Percentiles rank a stretch among this genome's conserved stretches.
phyloP scores from a whole-genome alignment of 2,888 invertebrate species.

The Melipona bicolor region DNA sequence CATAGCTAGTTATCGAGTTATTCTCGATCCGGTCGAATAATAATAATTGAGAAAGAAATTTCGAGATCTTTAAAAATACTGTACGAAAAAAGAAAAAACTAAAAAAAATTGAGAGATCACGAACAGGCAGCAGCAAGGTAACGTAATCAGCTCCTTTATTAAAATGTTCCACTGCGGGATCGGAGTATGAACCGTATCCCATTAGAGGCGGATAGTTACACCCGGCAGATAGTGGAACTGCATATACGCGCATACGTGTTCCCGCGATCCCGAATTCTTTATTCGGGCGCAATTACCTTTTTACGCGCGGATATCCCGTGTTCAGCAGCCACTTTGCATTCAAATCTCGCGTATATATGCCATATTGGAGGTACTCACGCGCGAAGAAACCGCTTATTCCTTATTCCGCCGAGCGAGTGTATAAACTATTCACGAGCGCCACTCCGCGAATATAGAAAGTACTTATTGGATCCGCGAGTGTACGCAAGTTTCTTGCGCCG shows the following conservation, averaged over 20 bases:
- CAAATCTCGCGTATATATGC: constrained; percentile 67
- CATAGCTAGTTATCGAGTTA: no score
- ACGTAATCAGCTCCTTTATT: neutral
- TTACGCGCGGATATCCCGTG: constrained; percentile 60
- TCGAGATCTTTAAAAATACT: no score
- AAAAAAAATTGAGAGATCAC: neutral
- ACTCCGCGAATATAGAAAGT: constrained; percentile 65
- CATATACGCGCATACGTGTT: constrained; percentile 37
- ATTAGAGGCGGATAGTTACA: constrained; percentile 24
- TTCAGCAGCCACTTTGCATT: constrained; percentile 67
- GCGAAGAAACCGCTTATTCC: constrained; percentile 74
- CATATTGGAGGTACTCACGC: constrained; percentile 73
- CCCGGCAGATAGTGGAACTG: neutral
- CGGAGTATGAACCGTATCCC: neutral
- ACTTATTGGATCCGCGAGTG: constrained; percentile 58
- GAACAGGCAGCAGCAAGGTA: neutral
- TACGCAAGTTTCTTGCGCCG: constrained; percentile 23
- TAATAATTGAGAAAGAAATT: no score
- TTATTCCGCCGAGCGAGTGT: constrained; percentile 66
- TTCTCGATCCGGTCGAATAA: no score
- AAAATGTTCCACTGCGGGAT: neutral
- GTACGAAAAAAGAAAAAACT: neutral
- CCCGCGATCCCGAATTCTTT: constrained; percentile 67
- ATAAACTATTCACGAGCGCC: constrained; percentile 69
- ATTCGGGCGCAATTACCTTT: constrained; percentile 67